A percentile compares a stretch with the other conserved stretches of the same genome.
phyloP scores from a whole-genome alignment of 2,888 invertebrate species.

The Deilephila porcellus region DNA sequence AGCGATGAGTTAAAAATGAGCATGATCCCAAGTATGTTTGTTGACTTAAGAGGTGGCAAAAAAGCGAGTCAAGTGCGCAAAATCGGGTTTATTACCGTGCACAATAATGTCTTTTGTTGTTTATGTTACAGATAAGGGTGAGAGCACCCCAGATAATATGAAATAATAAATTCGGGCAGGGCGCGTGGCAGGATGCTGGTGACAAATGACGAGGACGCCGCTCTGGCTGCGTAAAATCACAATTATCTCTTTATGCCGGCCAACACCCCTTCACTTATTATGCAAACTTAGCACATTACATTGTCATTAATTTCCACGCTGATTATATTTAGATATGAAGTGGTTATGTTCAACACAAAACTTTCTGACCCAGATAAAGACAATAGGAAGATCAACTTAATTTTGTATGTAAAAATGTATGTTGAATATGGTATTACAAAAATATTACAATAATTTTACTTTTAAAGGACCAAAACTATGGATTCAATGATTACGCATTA shows the following conservation, averaged over 20 bases:
- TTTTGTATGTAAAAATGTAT: too few relatives aligned
- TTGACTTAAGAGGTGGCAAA: slow-evolving; percentile 15
- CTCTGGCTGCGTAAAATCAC: slow-evolving; percentile 75
- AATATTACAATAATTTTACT: too few relatives aligned
- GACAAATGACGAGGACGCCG: slow-evolving; percentile 76
- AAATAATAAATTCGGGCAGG: slow-evolving; percentile 76
- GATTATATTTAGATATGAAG: background rate
- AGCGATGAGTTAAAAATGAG: background rate
- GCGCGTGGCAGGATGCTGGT: slow-evolving; percentile 84
- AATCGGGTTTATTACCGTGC: slow-evolving; percentile 20
- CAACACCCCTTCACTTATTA: slow-evolving; percentile 73
- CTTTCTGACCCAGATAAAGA: background rate
- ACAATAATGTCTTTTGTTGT: slow-evolving; percentile 22
- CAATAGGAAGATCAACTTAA: too few relatives aligned
- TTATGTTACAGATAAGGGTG: slow-evolving; percentile 58
- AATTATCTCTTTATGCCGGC: slow-evolving; percentile 74
- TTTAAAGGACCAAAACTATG: too few relatives aligned
- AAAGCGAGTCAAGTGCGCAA: slow-evolving; percentile 27
- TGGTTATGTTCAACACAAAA: background rate
- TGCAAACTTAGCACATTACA: slow-evolving; percentile 73
- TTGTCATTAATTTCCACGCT: slow-evolving; percentile 53
- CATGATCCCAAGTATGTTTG: background rate
- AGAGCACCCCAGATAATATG: slow-evolving; percentile 70
- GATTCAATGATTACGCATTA: too few relatives aligned
- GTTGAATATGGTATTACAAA: too few relatives aligned